Conservation (phyloP, 2,888 invertebrate species). For the Erebia ligea region DNA sequence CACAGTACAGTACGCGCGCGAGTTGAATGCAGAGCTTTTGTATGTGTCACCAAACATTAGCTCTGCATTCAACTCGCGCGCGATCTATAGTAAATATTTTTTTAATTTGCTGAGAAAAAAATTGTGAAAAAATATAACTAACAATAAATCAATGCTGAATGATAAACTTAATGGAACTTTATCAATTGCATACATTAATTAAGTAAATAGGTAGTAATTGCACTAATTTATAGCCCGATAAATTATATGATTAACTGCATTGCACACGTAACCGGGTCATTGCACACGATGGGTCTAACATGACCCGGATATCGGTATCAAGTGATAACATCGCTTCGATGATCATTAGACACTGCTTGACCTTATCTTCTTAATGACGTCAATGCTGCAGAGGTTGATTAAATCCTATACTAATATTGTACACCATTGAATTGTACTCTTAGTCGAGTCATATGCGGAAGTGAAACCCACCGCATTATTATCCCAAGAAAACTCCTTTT, state of each 20-base stretch:
- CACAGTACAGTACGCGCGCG: too few relatives aligned
- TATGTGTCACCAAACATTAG: too few relatives aligned
- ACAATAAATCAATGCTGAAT: too few relatives aligned
- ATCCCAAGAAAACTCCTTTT: too few relatives aligned
- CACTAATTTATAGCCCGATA: conserved; percentile 2
- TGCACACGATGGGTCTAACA: conserved; percentile 24
- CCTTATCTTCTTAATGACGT: conserved; percentile 5
- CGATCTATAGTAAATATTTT: too few relatives aligned
- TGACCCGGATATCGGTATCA: conserved; percentile 34
- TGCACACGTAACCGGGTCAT: conserved; percentile 18
- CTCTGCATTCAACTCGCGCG: too few relatives aligned
- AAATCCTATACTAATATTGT: not conserved
- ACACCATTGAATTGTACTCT: too few relatives aligned
- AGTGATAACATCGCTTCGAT: conserved; percentile 28
- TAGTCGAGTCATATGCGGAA: too few relatives aligned
- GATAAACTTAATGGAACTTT: not conserved
- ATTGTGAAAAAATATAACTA: too few relatives aligned
- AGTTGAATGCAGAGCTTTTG: too few relatives aligned
- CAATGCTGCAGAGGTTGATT: not conserved
- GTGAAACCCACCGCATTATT: too few relatives aligned
- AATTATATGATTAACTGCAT: conserved; percentile 3
- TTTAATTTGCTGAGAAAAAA: too few relatives aligned
- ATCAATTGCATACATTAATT: not conserved
- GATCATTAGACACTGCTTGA: conserved; percentile 11
- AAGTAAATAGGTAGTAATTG: not conserved